These are phyloP conservation scores for Pollenia griseotomentosa DNA, from an alignment of 2,888 invertebrate species.

Conservation along the genomic window DNA sequence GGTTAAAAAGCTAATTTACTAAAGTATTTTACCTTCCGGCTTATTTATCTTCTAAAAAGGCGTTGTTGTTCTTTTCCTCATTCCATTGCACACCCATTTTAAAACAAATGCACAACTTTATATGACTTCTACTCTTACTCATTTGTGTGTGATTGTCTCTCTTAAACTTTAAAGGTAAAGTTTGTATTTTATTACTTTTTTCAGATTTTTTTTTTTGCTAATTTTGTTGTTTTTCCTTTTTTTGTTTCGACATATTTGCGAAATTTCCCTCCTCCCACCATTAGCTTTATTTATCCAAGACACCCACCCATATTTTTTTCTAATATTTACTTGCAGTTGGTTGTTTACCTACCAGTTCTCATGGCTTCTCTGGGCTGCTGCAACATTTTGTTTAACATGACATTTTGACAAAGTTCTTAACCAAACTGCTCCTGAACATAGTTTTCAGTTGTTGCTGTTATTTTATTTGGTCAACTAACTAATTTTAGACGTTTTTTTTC, in stretches of 20 bases:
- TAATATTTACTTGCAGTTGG: neutral
- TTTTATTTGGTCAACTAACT: slow-evolving; percentile 58
- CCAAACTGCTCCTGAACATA: slow-evolving; percentile 48
- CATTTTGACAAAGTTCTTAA: slow-evolving; percentile 67
- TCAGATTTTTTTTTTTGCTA: neutral
- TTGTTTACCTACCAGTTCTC: neutral
- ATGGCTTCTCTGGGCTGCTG: slow-evolving; percentile 19
- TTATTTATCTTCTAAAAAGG: too few species aligned
- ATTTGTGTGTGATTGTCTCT: neutral
- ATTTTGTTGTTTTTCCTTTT: slow-evolving; percentile 41
- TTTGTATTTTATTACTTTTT: slow-evolving; percentile 41
- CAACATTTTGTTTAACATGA: slow-evolving; percentile 64
- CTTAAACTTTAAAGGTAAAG: slow-evolving; percentile 32
- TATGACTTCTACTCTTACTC: neutral
- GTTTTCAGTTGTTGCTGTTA: slow-evolving; percentile 34
- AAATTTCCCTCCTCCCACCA: neutral
- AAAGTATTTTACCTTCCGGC: too few species aligned
- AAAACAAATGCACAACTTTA: neutral
- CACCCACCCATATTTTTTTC: neutral
- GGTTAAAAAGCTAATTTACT: too few species aligned
- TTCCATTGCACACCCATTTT: neutral
- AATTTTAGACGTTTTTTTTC: slow-evolving; percentile 46
- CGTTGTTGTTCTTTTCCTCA: too few species aligned
- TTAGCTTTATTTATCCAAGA: neutral
- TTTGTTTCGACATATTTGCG: neutral